Conservation (phyloP, 2,888 invertebrate species). For the Cataglyphis cursor region DNA sequence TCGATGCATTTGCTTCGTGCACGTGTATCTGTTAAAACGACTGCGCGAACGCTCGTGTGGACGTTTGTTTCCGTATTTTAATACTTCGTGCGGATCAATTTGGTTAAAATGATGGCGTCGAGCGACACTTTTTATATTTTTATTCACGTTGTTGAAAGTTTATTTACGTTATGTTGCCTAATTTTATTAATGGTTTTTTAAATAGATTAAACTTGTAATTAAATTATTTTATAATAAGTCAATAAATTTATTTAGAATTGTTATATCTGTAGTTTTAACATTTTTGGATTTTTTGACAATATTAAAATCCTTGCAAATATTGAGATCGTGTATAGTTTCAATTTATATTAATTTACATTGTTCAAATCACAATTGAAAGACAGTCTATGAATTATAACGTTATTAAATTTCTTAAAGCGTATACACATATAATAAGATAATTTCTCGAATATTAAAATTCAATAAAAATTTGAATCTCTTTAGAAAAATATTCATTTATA, state of each 20-base stretch:
- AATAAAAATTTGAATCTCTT: too few species aligned
- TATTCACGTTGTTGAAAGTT: constrained; percentile 38
- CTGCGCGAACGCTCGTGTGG: neutral
- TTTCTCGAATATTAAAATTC: too few species aligned
- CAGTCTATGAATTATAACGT: neutral
- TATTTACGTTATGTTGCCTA: constrained; percentile 40
- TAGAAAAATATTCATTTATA: neutral
- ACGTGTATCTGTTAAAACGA: constrained; percentile 35
- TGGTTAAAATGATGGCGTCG: constrained; percentile 38
- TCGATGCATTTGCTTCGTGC: constrained; percentile 38
- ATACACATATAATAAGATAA: too few species aligned
- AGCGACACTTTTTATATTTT: constrained; percentile 39
- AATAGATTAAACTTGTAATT: constrained; percentile 28
- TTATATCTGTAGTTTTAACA: constrained; percentile 2
- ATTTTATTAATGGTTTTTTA: constrained; percentile 45
- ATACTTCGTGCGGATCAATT: constrained; percentile 50
- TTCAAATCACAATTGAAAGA: too few species aligned
- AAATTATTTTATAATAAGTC: neutral
- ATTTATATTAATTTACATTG: neutral
- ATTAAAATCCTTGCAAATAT: neutral
- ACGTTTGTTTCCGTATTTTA: constrained; percentile 55
- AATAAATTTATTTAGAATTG: constrained; percentile 22
- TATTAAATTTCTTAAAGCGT: neutral
- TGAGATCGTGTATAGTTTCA: neutral
- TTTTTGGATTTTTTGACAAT: constrained; percentile 10